Evolutionary conservation across 2,888 invertebrate species (phyloP).

Genomic region (Rosalia funebris): DNA sequence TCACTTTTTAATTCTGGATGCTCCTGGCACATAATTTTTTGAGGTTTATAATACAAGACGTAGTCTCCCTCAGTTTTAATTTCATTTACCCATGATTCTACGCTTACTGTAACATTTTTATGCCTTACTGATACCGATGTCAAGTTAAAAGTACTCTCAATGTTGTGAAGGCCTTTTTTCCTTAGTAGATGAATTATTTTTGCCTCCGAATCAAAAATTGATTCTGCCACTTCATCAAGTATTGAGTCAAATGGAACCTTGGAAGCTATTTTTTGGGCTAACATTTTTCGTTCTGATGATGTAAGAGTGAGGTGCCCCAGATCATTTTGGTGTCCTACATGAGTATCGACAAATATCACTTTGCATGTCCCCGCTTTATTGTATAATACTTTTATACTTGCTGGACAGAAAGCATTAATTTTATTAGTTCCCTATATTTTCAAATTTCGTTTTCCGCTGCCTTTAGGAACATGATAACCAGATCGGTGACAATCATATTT

Average conservation of each 20-base stretch:
- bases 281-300: constrained; percentile 10
- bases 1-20: constrained; percentile 38
- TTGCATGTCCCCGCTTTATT: constrained; percentile 6
- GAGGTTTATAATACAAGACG: constrained; percentile 44
- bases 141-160: constrained; percentile 35
- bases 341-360: constrained; percentile 22
- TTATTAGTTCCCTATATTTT: constrained; percentile 7
- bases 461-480: background rate
- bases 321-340: constrained; percentile 30
- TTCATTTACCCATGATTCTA: constrained; percentile 38
- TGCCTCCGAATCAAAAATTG: constrained; percentile 9
- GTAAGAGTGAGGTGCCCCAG: constrained; percentile 35
- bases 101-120: constrained; percentile 28
- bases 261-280: constrained; percentile 31
- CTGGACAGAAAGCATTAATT: constrained; percentile 17
- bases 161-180: constrained; percentile 37
- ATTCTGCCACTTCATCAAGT: constrained; percentile 34
- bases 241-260: constrained; percentile 38
- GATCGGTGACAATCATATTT: constrained; percentile 13
- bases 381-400: background rate
- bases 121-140: constrained; percentile 22
- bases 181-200: constrained; percentile 35
- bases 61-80: constrained; percentile 20
- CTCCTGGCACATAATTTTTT: constrained; percentile 25
- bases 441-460: background rate